These are phyloP conservation scores for Nanger granti DNA, from an alignment of 2,113 vertebrate genomes.

Conservation along the genomic window DNA sequence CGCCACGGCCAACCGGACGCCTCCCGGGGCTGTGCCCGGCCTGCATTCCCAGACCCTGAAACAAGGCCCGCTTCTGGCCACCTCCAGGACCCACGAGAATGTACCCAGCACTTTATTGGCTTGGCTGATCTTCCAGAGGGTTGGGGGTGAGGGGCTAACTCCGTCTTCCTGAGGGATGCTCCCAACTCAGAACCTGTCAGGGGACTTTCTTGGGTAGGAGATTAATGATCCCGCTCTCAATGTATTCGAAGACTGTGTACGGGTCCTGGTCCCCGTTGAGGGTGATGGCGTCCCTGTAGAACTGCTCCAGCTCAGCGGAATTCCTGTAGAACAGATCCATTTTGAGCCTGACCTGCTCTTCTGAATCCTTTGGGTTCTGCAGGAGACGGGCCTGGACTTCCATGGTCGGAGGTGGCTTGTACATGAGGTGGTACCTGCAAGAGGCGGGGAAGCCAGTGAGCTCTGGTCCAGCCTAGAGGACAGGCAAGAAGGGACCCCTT, in stretches of 20 bases:
- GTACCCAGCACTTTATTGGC: constrained; percentile 38
- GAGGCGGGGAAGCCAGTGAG: background rate
- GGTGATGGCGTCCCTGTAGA: constrained; percentile 78
- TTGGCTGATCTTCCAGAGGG: background rate
- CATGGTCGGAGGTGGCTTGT: constrained; percentile 80
- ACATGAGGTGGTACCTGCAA: constrained; percentile 84
- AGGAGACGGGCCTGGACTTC: constrained; percentile 83
- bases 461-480: fast-evolving
- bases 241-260: constrained; percentile 83
- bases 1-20: fast-evolving
- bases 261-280: constrained; percentile 91
- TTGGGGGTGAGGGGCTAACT: no score
- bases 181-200: background rate
- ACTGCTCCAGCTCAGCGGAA: constrained; percentile 68
- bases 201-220: constrained; percentile 71
- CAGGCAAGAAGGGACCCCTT: background rate
- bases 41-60: background rate
- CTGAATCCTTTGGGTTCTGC: constrained; percentile 80
- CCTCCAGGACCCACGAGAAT: background rate
- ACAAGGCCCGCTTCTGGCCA: background rate
- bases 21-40: background rate
- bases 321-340: constrained; percentile 76
- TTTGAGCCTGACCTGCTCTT: constrained; percentile 65
- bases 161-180: background rate
- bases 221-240: constrained; percentile 86